Conservation (phyloP, 1,140 invertebrate genomes). For the Aporrectodea caliginosa region DNA sequence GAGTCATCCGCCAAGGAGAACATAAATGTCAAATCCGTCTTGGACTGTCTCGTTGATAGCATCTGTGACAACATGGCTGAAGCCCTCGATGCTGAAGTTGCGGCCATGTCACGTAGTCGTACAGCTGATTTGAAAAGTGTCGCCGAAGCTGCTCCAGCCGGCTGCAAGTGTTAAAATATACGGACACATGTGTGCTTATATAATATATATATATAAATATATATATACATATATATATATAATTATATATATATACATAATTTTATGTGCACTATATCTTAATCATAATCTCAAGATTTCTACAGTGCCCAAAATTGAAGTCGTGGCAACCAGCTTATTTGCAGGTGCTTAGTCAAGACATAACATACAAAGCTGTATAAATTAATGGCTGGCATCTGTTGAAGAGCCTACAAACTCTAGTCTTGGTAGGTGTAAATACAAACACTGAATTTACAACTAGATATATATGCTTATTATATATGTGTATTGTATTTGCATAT, state of each 20-base stretch:
- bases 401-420: not conserved
- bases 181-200: not conserved
- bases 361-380: too few relatives aligned
- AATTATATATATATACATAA: not conserved
- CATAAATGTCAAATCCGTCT: slow-evolving; percentile 98
- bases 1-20: slow-evolving; percentile 99
- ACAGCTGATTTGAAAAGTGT: not conserved
- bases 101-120: not conserved
- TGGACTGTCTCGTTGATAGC: slow-evolving; percentile 84
- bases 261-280: not conserved
- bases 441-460: too few relatives aligned
- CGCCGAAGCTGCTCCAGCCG: not conserved
- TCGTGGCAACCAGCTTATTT: not conserved
- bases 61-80: slow-evolving; percentile 99
- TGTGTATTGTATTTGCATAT: too few relatives aligned
- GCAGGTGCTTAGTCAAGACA: not conserved
- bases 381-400: not conserved
- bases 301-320: too few relatives aligned
- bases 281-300: too few relatives aligned
- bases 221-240: not conserved
- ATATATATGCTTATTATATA: too few relatives aligned
- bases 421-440: not conserved
- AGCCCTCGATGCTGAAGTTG: slow-evolving; percentile 58
- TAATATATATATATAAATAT: not conserved
- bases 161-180: not conserved